phyloP scores from a whole-genome alignment of 2,113 vertebrate species.

The Poeciliopsis occidentalis region DNA sequence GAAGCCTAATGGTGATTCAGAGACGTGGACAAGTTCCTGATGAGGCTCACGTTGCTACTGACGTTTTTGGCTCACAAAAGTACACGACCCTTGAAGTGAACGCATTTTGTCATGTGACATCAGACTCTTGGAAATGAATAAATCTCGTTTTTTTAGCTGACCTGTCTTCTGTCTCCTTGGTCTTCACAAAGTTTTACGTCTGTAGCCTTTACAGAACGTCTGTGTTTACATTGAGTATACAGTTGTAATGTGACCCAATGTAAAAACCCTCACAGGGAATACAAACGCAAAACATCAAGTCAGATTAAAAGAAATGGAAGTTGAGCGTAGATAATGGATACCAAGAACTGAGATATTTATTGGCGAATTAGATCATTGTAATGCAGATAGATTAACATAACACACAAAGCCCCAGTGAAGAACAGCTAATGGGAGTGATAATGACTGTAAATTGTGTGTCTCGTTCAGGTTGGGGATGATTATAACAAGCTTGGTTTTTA shows the following conservation, averaged over 20 bases:
- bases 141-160: too few species aligned
- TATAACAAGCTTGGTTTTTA: neutral
- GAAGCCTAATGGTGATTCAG: conserved; percentile 1
- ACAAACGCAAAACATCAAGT: neutral
- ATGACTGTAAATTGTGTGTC: neutral
- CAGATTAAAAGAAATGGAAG: too few species aligned
- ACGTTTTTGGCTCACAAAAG: too few species aligned
- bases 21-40: neutral
- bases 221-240: neutral
- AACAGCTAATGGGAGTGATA: neutral
- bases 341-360: too few species aligned
- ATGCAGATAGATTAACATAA: neutral
- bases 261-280: too few species aligned
- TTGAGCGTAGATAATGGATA: too few species aligned
- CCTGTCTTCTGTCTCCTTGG: too few species aligned
- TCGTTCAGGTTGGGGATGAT: neutral
- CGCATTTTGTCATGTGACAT: too few species aligned
- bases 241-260: too few species aligned
- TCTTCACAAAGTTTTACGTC: too few species aligned
- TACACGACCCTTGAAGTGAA: too few species aligned
- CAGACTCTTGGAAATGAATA: too few species aligned
- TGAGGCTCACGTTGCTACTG: neutral
- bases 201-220: neutral
- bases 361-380: neutral
- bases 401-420: neutral